Evolutionary conservation across 2,113 vertebrate species (phyloP).

Genomic region (Rhodinocichla rosea): DNA sequence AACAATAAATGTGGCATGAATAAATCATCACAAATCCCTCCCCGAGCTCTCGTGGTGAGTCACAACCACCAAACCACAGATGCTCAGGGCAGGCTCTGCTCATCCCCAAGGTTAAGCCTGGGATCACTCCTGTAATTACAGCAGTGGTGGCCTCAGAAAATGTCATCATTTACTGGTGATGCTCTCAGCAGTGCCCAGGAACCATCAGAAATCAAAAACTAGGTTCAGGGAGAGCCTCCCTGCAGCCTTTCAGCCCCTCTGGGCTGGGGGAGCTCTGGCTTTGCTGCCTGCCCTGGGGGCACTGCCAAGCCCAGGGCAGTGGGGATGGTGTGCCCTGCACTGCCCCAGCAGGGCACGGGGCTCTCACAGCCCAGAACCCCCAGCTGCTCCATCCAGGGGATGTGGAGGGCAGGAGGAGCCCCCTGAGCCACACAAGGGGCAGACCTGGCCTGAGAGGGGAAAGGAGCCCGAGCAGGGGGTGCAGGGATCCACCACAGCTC

Average conservation of each 20-base stretch:
- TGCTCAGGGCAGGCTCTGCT: not conserved
- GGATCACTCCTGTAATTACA: not conserved
- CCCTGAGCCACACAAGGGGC: not conserved
- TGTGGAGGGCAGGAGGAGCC: not conserved
- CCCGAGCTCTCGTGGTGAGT: not conserved
- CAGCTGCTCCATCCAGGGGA: not conserved
- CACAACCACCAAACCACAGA: slow-evolving; percentile 25
- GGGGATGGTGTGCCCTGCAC: not conserved
- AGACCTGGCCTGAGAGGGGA: not conserved
- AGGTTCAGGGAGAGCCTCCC: not conserved
- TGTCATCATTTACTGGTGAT: not conserved
- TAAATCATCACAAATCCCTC: slow-evolving; percentile 30
- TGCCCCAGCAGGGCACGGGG: not conserved
- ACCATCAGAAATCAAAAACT: accelerated
- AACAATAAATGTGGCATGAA: slow-evolving; percentile 31
- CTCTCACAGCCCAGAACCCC: not conserved
- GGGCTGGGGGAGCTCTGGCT: not conserved
- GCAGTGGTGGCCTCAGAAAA: not conserved
- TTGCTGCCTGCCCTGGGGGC: not conserved
- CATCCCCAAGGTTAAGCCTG: not conserved
- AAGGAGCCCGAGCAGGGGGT: not conserved
- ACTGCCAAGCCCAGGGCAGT: not conserved
- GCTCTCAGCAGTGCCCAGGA: not conserved
- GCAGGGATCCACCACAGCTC: not conserved
- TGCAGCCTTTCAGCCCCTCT: not conserved